Conservation (phyloP, 1,140 invertebrate genomes). For the Euura lappo region DNA sequence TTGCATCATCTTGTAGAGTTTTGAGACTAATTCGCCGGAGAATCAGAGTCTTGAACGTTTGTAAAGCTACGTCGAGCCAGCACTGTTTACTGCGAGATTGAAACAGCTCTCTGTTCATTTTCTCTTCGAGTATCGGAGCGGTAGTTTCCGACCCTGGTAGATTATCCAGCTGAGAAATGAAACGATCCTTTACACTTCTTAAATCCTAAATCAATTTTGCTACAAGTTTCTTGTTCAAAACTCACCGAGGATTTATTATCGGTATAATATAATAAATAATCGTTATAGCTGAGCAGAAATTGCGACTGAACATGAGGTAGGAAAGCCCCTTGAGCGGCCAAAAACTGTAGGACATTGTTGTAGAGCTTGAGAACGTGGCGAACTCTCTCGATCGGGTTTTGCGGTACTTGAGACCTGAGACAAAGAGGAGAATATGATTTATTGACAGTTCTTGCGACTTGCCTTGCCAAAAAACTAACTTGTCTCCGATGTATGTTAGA, state of each 20-base stretch:
- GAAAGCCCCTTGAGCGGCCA: constrained; percentile 39
- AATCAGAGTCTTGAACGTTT: constrained; percentile 49
- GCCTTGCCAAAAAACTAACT: constrained; percentile 22
- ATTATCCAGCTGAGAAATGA: constrained; percentile 15
- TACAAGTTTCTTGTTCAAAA: too few species aligned
- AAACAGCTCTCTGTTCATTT: constrained; percentile 29
- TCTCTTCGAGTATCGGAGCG: background rate
- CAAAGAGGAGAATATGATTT: background rate
- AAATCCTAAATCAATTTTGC: too few species aligned
- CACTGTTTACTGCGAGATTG: constrained; percentile 44
- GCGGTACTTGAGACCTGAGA: constrained; percentile 13
- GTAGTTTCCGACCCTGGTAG: constrained; percentile 2
- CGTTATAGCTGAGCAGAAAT: constrained; percentile 44
- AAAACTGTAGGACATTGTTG: constrained; percentile 38
- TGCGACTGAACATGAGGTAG: constrained; percentile 41
- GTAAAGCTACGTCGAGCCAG: constrained; percentile 55
- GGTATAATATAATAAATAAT: constrained; percentile 33
- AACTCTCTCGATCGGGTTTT: constrained; percentile 28
- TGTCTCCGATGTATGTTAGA: constrained; percentile 19
- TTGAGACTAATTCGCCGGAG: constrained; percentile 22
- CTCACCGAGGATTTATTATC: background rate
- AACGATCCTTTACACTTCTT: background rate
- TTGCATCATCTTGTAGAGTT: background rate
- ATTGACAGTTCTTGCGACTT: too few species aligned
- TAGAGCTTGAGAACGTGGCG: constrained; percentile 32